Conservation (phyloP, 1,140 invertebrate species). For the Mycetomoellerius zeteki region DNA sequence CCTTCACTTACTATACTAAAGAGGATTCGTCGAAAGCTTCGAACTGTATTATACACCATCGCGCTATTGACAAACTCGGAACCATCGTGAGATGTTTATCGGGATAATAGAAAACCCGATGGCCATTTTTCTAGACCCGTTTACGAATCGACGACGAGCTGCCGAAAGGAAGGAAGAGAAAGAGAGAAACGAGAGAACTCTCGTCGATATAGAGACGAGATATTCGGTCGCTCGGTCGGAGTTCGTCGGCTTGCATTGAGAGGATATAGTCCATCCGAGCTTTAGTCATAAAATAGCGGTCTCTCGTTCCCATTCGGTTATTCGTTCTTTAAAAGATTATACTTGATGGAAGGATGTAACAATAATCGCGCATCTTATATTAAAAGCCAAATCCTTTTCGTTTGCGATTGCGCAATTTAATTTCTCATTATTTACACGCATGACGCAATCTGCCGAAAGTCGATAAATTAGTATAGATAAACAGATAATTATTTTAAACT, state of each 20-base stretch:
- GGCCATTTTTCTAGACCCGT: conserved; percentile 68
- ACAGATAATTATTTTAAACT: neutral
- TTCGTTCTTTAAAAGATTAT: conserved; percentile 27
- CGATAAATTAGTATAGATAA: neutral
- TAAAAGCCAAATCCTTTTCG: neutral
- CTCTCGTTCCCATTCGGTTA: neutral
- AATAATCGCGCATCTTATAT: conserved; percentile 11
- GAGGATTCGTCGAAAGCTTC: conserved; percentile 36
- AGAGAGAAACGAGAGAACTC: conserved; percentile 5
- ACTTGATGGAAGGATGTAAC: conserved; percentile 9
- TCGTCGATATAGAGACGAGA: conserved; percentile 41
- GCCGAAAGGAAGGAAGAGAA: conserved; percentile 27
- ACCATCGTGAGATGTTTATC: conserved; percentile 69
- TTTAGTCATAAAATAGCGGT: conserved; percentile 46
- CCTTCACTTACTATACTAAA: conserved; percentile 46
- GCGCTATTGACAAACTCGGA: conserved; percentile 65
- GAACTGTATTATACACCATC: conserved; percentile 19
- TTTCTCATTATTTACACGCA: conserved; percentile 10
- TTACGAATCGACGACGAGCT: conserved; percentile 34
- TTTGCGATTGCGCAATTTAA: neutral
- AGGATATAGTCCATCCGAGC: conserved; percentile 25
- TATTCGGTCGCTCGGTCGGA: conserved; percentile 23
- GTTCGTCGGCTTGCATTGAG: conserved; percentile 24
- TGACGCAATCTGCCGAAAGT: neutral
- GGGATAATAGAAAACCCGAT: conserved; percentile 71